Evolutionary conservation across 2,797 vertebrate species (phyloP), one percentile per base, ranked within the genome.

Genomic region (Onychomys torridus): DNA sequence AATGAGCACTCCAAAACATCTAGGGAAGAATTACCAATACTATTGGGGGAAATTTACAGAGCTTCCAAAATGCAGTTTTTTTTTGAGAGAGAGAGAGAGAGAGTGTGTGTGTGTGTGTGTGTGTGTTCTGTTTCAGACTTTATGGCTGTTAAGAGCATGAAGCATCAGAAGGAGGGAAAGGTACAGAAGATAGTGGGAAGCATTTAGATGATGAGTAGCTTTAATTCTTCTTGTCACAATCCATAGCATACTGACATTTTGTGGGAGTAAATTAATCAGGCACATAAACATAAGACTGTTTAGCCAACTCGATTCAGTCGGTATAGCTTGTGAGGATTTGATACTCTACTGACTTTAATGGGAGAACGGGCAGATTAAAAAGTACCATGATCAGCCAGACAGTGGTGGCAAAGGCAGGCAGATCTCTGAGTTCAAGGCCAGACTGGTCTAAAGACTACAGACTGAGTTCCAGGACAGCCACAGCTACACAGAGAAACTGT

Each of bases 41-140:
- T 95, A 17, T n/a, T 94, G 37, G 83, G 29, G 37, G 19, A 93
- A 96, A 87, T 11, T 21, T 79, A 57, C 23, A 77, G 61, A 17
- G 78, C 90, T 93, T 95, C 82, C 71, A 95, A 96, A 55, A 89
- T 67, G 25, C 32, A 91, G 61, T 76, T 95, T 91, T 93, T 67
- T n/a, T n/a, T n/a, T n/a, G n/a, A n/a, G n/a, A n/a, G n/a, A n/a
- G n/a, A n/a, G n/a, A n/a, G n/a, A n/a, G n/a, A n/a, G n/a, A n/a
- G n/a, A n/a, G 52, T 52, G 52, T 52, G 49, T 52, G 49, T 52
- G 49, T 52, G 49, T 52, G 49, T 52, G 49, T 52, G 46, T 49
- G 46, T 49, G 46, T 49, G 46, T n/a, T 61, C 76, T 46, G 46
- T 52, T 77, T 83, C 57, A 97, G 52, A 89, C 11, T 27, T 81